Evolutionary conservation across 2,113 vertebrate species (phyloP).

Genomic region (Lepisosteus osseus): DNA sequence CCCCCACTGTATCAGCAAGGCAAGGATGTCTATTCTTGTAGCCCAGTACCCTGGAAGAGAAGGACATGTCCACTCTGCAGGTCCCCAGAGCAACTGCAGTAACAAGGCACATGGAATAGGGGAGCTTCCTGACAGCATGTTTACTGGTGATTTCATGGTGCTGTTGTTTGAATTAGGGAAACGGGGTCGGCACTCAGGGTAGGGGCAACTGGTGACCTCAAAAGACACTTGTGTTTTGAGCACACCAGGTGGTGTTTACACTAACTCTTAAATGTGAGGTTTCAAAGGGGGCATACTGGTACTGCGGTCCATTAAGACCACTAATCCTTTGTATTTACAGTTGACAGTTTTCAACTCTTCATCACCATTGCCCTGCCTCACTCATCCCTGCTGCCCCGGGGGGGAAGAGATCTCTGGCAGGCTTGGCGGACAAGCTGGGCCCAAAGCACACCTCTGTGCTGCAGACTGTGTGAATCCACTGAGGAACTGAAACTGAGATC

Average conservation of each 20-base stretch:
- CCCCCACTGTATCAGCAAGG: not conserved
- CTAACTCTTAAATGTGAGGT: slow-evolving; percentile 14
- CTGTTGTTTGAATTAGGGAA: not conserved
- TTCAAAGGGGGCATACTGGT: slow-evolving; percentile 17
- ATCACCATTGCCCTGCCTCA: not conserved
- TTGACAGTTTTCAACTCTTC: slow-evolving; percentile 19
- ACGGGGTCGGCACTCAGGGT: not conserved
- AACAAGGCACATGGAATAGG: not conserved
- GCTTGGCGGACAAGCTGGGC: not conserved
- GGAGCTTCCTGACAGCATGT: not conserved
- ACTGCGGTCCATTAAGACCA: slow-evolving; percentile 10
- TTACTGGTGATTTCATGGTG: not conserved
- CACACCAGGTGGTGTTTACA: slow-evolving; percentile 25
- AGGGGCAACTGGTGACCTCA: slow-evolving; percentile 19
- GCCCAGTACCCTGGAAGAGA: not conserved
- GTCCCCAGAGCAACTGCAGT: not conserved
- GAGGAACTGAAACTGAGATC: too few species aligned
- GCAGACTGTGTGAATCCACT: too few species aligned
- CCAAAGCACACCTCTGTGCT: too few species aligned
- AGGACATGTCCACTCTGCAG: not conserved
- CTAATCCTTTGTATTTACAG: slow-evolving; percentile 20
- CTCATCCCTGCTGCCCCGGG: slow-evolving; percentile 2
- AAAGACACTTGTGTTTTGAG: slow-evolving; percentile 26
- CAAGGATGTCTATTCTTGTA: not conserved
- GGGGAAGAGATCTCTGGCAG: slow-evolving; percentile 2